phyloP scores from a whole-genome alignment of 2,888 invertebrate genomes.

The Endotricha flammealis region DNA sequence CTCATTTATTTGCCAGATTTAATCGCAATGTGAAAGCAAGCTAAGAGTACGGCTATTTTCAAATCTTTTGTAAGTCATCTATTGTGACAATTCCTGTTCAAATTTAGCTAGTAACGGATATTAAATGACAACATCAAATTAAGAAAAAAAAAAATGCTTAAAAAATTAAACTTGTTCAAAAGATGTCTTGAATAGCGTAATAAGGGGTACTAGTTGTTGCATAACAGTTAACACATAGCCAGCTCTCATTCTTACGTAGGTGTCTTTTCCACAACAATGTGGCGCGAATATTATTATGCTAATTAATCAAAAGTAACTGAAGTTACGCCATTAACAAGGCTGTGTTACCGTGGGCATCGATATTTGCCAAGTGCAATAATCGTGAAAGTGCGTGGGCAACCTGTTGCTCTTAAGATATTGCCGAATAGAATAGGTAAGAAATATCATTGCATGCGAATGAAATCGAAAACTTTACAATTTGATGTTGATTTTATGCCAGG shows the following conservation, averaged over 20 bases:
- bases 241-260: constrained; percentile 23
- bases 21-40: background rate
- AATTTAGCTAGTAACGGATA: no score
- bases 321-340: constrained; percentile 32
- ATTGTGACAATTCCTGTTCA: no score
- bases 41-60: background rate
- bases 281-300: constrained; percentile 40
- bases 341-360: constrained; percentile 29
- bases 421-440: no score
- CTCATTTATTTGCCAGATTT: background rate
- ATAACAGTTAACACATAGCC: constrained; percentile 16
- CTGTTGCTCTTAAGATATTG: constrained; percentile 86
- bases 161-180: constrained; percentile 1
- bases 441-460: no score
- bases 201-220: constrained; percentile 3
- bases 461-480: no score
- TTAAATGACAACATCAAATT: background rate
- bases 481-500: no score
- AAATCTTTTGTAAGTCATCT: background rate
- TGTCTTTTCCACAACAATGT: constrained; percentile 29
- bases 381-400: constrained; percentile 52
- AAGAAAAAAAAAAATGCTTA: background rate
- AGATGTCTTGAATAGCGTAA: constrained; percentile 1
- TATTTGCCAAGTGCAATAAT: constrained; percentile 36
- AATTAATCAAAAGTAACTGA: constrained; percentile 47